Evolutionary conservation across 2,888 invertebrate species (phyloP).

Genomic region (Acanthosepion lycidas): DNA sequence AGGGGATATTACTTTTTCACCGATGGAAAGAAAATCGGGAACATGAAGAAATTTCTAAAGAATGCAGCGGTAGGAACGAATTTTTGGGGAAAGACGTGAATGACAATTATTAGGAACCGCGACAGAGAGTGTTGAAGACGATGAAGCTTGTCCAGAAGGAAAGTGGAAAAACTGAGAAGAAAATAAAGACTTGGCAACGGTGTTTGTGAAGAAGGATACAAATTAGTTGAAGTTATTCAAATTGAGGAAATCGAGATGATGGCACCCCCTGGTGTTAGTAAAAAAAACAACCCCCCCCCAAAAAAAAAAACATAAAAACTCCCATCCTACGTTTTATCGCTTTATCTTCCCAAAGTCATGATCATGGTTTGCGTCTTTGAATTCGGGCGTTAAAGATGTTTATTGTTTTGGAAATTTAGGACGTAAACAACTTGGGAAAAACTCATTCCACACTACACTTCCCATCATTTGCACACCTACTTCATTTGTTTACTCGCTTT

Average conservation of each 20-base stretch:
- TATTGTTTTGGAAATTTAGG: neutral
- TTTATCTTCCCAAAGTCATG: neutral
- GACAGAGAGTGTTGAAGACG: no score
- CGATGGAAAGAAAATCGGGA: no score
- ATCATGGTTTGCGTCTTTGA: neutral
- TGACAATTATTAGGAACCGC: no score
- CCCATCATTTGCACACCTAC: neutral
- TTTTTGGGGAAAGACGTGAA: no score
- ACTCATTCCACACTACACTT: no score
- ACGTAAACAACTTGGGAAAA: neutral
- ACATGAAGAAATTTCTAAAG: no score
- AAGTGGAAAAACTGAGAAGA: neutral
- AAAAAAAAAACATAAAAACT: no score
- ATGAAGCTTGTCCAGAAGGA: no score
- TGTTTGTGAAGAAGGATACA: neutral
- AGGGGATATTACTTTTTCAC: no score
- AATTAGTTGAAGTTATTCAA: neutral
- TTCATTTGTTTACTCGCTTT: neutral
- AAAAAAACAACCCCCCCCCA: fast-evolving
- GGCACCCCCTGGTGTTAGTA: neutral
- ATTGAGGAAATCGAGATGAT: neutral
- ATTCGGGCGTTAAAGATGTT: neutral
- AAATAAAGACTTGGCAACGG: neutral
- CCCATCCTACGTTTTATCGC: neutral
- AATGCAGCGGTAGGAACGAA: no score